phyloP scores from a whole-genome alignment of 2,888 invertebrate genomes.

The Alloplasta piceator region DNA sequence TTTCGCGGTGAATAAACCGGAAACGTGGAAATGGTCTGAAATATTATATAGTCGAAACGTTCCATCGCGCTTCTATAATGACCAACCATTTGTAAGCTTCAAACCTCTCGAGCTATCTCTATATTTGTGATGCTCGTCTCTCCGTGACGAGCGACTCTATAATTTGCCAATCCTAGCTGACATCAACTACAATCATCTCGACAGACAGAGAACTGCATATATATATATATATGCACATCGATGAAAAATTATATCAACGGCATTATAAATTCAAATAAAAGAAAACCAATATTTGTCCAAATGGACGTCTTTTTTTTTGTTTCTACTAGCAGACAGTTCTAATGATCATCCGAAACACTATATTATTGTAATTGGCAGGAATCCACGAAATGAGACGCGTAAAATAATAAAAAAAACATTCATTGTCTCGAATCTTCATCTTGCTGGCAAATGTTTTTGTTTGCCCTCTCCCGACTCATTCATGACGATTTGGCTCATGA shows the following conservation, averaged over 20 bases:
- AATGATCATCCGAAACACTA: too few relatives aligned
- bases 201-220: neutral
- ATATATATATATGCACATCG: slow-evolving; percentile 1
- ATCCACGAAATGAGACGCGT: too few relatives aligned
- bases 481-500: slow-evolving; percentile 68
- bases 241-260: neutral
- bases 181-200: neutral
- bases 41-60: slow-evolving; percentile 49
- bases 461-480: slow-evolving; percentile 69
- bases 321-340: too few relatives aligned
- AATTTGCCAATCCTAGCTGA: slow-evolving; percentile 52
- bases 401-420: neutral
- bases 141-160: slow-evolving; percentile 40
- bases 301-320: too few relatives aligned
- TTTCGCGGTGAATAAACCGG: slow-evolving; percentile 29
- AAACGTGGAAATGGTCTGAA: slow-evolving; percentile 46
- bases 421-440: slow-evolving; percentile 19
- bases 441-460: neutral
- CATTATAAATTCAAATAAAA: too few relatives aligned
- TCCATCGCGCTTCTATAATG: slow-evolving; percentile 50
- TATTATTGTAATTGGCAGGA: too few relatives aligned
- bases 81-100: slow-evolving; percentile 57
- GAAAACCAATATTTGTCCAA: too few relatives aligned
- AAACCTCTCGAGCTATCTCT: slow-evolving; percentile 2
- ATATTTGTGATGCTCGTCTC: neutral